Evolutionary conservation across 2,797 vertebrate genomes (phyloP).

Genomic region (Cyprinella venusta): DNA sequence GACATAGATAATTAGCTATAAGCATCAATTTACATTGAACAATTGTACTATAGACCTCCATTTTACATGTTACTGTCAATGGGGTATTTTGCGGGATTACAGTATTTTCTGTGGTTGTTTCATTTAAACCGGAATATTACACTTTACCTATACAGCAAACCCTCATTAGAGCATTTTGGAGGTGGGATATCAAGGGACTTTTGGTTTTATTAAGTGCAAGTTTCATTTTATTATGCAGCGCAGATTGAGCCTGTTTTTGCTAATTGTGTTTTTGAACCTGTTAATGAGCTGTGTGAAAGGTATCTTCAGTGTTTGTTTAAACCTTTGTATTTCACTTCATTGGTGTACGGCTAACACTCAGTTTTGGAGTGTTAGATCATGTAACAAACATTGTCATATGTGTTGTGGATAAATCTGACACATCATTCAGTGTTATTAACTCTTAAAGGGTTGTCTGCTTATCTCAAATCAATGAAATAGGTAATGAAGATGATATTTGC

Average conservation of each 20-base stretch:
- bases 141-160: not conserved
- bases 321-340: conserved; percentile 12
- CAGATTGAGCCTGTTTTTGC: conserved; percentile 16
- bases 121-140: conserved; percentile 8
- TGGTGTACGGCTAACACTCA: not conserved
- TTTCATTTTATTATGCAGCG: conserved; percentile 11
- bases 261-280: not conserved
- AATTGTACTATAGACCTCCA: not conserved
- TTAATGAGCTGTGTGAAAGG: not conserved
- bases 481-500: not conserved
- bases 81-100: no score
- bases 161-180: conserved; percentile 39
- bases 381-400: not conserved
- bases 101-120: not conserved
- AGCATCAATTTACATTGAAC: not conserved
- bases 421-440: conserved; percentile 17
- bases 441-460: no score
- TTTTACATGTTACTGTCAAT: not conserved
- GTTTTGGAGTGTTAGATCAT: not conserved
- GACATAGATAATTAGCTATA: not conserved
- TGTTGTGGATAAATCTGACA: not conserved
- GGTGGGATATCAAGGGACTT: conserved; percentile 63
- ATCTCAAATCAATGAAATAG: not conserved
- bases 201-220: conserved; percentile 41
- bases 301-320: not conserved